Evolutionary conservation across 1,140 invertebrate species (phyloP).

Genomic region (Zaprionus africanus): DNA sequence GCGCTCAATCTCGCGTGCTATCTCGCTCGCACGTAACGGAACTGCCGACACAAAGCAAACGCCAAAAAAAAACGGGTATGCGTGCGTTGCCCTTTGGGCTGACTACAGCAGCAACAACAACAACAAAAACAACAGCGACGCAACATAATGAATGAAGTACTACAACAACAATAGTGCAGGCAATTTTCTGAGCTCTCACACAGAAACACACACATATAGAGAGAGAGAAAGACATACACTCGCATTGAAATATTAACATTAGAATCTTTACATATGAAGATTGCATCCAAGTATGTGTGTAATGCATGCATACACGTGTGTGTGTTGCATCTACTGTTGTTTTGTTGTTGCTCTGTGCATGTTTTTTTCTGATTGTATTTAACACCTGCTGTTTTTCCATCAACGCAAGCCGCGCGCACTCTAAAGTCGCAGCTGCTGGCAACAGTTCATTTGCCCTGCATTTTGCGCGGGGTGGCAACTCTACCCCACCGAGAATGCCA

Average conservation of each 20-base stretch:
- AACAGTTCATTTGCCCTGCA: constrained; percentile 12
- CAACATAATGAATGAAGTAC: constrained; percentile 65
- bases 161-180: constrained; percentile 32
- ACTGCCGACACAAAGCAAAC: constrained; percentile 50
- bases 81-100: constrained; percentile 74
- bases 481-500: constrained; percentile 21
- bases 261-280: constrained; percentile 16
- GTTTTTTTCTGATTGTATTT: constrained; percentile 65
- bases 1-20: constrained; percentile 39
- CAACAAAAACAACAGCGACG: constrained; percentile 32
- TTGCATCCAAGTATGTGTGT: constrained; percentile 17
- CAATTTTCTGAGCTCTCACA: constrained; percentile 29
- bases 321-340: constrained; percentile 8
- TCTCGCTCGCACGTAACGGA: constrained; percentile 65
- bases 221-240: neutral
- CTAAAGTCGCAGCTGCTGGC: constrained; percentile 42
- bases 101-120: constrained; percentile 46
- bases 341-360: constrained; percentile 42
- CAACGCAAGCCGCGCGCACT: constrained; percentile 37
- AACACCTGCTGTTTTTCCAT: constrained; percentile 79
- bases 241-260: constrained; percentile 10
- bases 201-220: neutral
- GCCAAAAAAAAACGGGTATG: constrained; percentile 54
- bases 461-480: neutral
- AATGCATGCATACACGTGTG: constrained; percentile 29